Conservation (phyloP, 2,113 vertebrate species). For the Myanophis thanlyinensis region DNA sequence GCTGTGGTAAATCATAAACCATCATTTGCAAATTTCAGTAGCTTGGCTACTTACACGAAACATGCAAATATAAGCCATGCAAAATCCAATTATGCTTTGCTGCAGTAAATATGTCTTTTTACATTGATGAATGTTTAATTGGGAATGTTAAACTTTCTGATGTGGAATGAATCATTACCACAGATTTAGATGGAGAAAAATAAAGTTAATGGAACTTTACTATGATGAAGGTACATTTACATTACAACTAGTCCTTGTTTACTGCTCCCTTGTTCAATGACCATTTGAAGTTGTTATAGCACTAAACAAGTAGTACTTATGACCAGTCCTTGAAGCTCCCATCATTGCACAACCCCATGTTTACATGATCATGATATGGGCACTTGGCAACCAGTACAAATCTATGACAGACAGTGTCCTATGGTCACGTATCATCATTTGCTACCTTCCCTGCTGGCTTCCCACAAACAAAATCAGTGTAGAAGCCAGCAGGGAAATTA, state of each 20-base stretch:
- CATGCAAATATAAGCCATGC: not conserved
- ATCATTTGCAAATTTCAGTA: not conserved
- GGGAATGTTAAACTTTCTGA: not conserved
- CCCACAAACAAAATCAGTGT: not conserved
- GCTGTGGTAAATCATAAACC: not conserved
- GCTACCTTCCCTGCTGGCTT: not conserved
- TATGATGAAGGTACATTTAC: not conserved
- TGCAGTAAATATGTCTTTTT: not conserved
- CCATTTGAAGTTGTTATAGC: not conserved
- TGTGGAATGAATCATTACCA: not conserved
- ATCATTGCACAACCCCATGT: not conserved
- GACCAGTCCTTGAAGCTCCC: not conserved
- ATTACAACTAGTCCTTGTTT: not conserved
- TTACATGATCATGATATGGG: not conserved
- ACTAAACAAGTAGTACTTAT: not conserved
- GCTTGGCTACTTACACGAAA: not conserved
- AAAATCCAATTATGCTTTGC: not conserved
- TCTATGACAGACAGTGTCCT: not conserved
- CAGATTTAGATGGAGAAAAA: not conserved
- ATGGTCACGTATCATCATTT: not conserved
- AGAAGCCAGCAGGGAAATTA: not conserved
- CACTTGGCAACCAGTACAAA: not conserved
- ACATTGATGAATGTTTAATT: not conserved
- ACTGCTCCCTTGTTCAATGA: not conserved
- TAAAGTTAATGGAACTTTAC: not conserved